phyloP scores from a whole-genome alignment of 2,888 invertebrate species.

The Sinhomidia bicolor region DNA sequence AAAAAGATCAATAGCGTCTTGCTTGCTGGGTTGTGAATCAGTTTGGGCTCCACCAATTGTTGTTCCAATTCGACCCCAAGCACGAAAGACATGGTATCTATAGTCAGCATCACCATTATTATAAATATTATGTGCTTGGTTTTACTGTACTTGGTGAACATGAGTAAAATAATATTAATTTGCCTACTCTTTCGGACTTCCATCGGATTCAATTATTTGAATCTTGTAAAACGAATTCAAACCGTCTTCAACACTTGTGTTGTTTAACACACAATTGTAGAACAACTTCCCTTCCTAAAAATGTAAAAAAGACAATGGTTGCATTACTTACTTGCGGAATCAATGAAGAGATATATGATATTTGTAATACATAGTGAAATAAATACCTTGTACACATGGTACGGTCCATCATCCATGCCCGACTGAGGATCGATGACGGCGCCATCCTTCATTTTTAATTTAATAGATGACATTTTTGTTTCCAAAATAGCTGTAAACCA shows the following conservation, averaged over 20 bases:
- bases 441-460: constrained; percentile 90
- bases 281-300: constrained; percentile 83
- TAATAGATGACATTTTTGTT: constrained; percentile 82
- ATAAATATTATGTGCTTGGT: no score
- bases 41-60: constrained; percentile 90
- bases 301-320: not conserved
- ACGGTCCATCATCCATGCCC: constrained; percentile 85
- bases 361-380: no score
- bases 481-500: constrained; percentile 71
- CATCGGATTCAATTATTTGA: constrained; percentile 88
- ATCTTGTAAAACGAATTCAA: constrained; percentile 98
- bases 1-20: constrained; percentile 86
- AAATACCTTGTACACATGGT: constrained; percentile 61
- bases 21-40: constrained; percentile 83
- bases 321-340: no score
- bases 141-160: no score
- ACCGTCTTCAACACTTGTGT: constrained; percentile 92
- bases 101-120: no score
- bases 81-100: constrained; percentile 88
- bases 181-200: constrained; percentile 84
- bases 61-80: constrained; percentile 99
- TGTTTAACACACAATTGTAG: constrained; percentile 90
- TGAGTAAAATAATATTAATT: not conserved
- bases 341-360: no score
- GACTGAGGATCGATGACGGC: constrained; percentile 97